Base-by-base conservation (phyloP, 2,797 vertebrate species). In the Chaetodon trifasciatus region DNA sequence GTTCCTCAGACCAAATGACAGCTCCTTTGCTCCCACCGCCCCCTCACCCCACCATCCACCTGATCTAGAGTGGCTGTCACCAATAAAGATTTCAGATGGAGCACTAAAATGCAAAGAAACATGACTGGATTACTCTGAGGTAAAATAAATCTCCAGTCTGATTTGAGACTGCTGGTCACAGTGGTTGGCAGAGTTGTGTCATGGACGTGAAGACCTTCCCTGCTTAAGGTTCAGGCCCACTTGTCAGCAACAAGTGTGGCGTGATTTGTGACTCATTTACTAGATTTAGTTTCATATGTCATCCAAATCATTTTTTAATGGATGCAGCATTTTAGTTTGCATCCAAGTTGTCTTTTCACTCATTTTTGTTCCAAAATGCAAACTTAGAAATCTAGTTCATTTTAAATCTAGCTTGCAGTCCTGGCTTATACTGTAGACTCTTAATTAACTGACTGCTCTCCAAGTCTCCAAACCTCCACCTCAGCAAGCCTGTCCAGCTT, bases 1-100 rank as follows among this genome's bases (percentile, higher is more conserved):
- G 91, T 80, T 91, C 74, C 81, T 88, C 64, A 75, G 88, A 91
- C 91, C 92, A 85, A 82, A 79, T 89, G 87, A 88, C 86, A 90
- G 85, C 82, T 85, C 73, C 71, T 83, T 70, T 73, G 68, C 78
- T 9, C 61, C 63, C 28, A 32, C 28, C 28, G 28, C 28, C 67
- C 65, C 15, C 57, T 19, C 44, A 32, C 74, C 68, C 71, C 70
- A 60, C 49, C 81, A 63, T 64, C 64, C 78, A 85, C 68, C 77
- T 84, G 85, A 87, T 74, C 55, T 65, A 63, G 37, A 79, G 65
- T 53, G 47, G 67, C 67, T 79, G 78, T 79, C 78, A 66, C 67
- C 61, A 55, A 68, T 69, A 66, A 79, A 58, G 65, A 74, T 60
- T 67, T 78, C 58, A 82, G 88, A 78, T 46, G 15, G 58, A 83